phyloP scores from a whole-genome alignment of 2,797 vertebrate species.

The Sebastolobus alascanus region DNA sequence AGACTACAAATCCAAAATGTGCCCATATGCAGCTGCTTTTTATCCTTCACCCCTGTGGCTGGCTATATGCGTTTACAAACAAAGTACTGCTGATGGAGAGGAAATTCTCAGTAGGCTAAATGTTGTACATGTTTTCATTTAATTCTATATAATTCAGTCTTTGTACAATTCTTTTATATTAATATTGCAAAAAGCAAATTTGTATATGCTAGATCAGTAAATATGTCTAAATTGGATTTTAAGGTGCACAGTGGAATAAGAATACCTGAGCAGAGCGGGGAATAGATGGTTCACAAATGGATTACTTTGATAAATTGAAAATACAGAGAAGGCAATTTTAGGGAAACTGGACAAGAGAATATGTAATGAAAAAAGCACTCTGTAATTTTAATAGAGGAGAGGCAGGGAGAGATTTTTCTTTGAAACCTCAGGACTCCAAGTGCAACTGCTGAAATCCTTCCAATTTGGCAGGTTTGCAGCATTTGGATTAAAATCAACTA shows the following conservation, averaged over 20 bases:
- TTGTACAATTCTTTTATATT: constrained; percentile 16
- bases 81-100: constrained; percentile 25
- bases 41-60: constrained; percentile 45
- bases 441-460: constrained; percentile 43
- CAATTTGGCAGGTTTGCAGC: constrained; percentile 38
- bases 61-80: constrained; percentile 52
- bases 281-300: constrained; percentile 48
- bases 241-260: constrained; percentile 10
- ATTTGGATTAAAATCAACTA: constrained; percentile 40
- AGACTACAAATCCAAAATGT: constrained; percentile 49
- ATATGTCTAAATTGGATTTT: constrained; percentile 43
- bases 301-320: constrained; percentile 53
- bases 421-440: constrained; percentile 42
- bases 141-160: constrained; percentile 23
- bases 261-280: constrained; percentile 32
- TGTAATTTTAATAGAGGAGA: constrained; percentile 32
- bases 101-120: constrained; percentile 30
- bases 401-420: constrained; percentile 19
- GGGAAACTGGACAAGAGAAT: constrained; percentile 33
- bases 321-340: constrained; percentile 46
- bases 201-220: constrained; percentile 9
- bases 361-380: constrained; percentile 47
- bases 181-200: constrained; percentile 22
- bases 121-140: constrained; percentile 25
- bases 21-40: constrained; percentile 55